Evolutionary conservation across 2,888 invertebrate genomes (phyloP), one percentile per base, ranked within the genome.

Genomic region (Cheilosia soror): DNA sequence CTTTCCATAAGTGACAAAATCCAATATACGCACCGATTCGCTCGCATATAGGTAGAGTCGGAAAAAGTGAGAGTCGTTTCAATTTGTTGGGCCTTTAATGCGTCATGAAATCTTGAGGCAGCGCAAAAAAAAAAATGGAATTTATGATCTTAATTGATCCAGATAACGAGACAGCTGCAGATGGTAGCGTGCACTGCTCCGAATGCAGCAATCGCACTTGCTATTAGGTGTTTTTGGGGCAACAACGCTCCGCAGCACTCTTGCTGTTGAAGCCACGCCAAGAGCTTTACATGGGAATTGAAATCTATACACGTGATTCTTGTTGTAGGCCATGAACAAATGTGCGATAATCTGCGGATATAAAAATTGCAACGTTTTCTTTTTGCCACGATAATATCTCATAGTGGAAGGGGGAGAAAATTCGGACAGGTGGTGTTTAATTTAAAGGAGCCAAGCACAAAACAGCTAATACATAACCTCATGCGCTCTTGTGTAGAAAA

Each of bases 71-170:
- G 73, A 73, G 73, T 33, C 44, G 53, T 53, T 53, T 40, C 20
- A 49, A 33, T 58, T 33, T 57, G 33, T 33, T 13, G 58, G 11
- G 62, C 44, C n/a, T 69, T 33, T 25, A 15, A 62, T 60, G 62
- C 27, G 47, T 58, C 60, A 60, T 37, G 27, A 62, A 53, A 53
- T 47, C 42, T 42, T 47, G 42, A 55, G 11, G 4, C 13, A 37
- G 31, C 13, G 63, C 47, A 66, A 55, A 62, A 73, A 63, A 66
- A 55, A 62, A 73, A 63, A 27, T 63, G 33, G 44, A 73, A 44
- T 63, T 44, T 63, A 55, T 55, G 63, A 73, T 63, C 63, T 51
- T 63, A 73, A 73, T 73, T 73, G 73, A 63, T 73, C 55, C 73
- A 73, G 63, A 55, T 55, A 31, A 29, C 40, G 11, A 31, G 47